A percentile compares a stretch with the other conserved stretches of the same genome.
phyloP scores from a whole-genome alignment of 2,888 invertebrate genomes.

The Nemotelus pantherinus region DNA sequence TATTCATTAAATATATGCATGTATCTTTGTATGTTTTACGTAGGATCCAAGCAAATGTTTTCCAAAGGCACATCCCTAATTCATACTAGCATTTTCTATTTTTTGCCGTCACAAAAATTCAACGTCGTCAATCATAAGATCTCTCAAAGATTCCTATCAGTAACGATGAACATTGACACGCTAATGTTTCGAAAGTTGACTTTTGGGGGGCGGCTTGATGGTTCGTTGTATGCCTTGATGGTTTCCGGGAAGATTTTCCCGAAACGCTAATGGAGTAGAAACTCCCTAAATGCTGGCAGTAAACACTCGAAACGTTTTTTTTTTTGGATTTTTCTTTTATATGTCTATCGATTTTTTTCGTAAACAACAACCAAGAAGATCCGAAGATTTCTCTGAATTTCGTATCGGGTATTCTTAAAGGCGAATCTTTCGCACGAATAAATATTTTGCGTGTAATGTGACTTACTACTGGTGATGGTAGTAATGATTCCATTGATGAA shows the following conservation, averaged over 20 bases:
- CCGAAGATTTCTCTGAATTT: too few relatives aligned
- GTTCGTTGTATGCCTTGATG: background rate
- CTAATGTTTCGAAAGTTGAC: conserved; percentile 27
- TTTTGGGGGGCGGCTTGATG: conserved; percentile 8
- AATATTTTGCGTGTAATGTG: too few relatives aligned
- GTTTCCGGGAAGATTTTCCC: conserved; percentile 18
- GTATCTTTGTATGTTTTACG: background rate
- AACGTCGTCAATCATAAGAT: conserved; percentile 41
- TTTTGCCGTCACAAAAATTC: background rate
- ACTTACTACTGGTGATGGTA: too few relatives aligned
- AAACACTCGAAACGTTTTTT: conserved; percentile 38
- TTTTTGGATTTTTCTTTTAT: conserved; percentile 36
- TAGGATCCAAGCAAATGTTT: conserved; percentile 55
- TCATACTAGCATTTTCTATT: conserved; percentile 9
- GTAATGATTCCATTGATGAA: too few relatives aligned
- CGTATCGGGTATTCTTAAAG: too few relatives aligned
- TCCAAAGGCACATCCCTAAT: conserved; percentile 55
- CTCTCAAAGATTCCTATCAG: conserved; percentile 13
- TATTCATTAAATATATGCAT: background rate
- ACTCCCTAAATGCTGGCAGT: conserved; percentile 44
- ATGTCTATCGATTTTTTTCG: conserved; percentile 42
- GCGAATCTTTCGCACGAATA: too few relatives aligned
- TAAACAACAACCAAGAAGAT: too few relatives aligned
- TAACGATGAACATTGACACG: conserved; percentile 27
- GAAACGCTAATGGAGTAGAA: conserved; percentile 54